A percentile compares a stretch with the other conserved stretches of the same genome.
phyloP scores from a whole-genome alignment of 2,888 invertebrate genomes.

The Antheraea yamamai region DNA sequence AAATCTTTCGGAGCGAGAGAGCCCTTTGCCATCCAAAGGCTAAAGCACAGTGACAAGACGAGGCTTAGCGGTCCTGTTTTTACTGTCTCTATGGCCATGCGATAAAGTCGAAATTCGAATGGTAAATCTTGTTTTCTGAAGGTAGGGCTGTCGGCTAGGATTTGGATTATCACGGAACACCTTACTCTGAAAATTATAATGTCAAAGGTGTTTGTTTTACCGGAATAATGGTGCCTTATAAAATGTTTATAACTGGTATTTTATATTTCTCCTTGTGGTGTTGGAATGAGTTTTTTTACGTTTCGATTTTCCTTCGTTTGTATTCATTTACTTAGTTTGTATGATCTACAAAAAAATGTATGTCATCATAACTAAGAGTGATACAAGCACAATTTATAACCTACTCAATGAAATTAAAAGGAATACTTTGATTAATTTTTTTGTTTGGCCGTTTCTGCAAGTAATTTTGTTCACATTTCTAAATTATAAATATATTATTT shows the following conservation, averaged over 20 bases:
- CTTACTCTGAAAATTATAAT: constrained; percentile 14
- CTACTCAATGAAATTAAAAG: too few relatives aligned
- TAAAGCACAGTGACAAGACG: constrained; percentile 45
- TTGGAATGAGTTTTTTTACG: not conserved
- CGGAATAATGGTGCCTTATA: not conserved
- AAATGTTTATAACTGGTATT: not conserved
- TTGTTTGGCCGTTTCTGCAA: not conserved
- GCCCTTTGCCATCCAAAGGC: constrained; percentile 42
- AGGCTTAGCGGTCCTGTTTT: constrained; percentile 24
- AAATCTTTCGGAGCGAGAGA: constrained; percentile 46
- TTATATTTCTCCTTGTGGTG: not conserved
- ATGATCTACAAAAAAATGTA: too few relatives aligned
- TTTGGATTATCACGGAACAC: constrained; percentile 18
- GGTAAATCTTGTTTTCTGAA: constrained; percentile 12
- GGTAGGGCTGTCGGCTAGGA: constrained; percentile 24
- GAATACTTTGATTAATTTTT: not conserved
- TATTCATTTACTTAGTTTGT: too few relatives aligned
- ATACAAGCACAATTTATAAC: not conserved
- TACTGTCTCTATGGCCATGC: not conserved
- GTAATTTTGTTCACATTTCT: not conserved
- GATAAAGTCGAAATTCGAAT: constrained; percentile 17
- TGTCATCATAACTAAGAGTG: not conserved
- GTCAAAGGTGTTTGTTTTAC: constrained; percentile 18
- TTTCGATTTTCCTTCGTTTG: not conserved
- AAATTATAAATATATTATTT: not conserved